Evolutionary conservation across 2,888 invertebrate species (phyloP).

Genomic region (Lomographa bimaculata): DNA sequence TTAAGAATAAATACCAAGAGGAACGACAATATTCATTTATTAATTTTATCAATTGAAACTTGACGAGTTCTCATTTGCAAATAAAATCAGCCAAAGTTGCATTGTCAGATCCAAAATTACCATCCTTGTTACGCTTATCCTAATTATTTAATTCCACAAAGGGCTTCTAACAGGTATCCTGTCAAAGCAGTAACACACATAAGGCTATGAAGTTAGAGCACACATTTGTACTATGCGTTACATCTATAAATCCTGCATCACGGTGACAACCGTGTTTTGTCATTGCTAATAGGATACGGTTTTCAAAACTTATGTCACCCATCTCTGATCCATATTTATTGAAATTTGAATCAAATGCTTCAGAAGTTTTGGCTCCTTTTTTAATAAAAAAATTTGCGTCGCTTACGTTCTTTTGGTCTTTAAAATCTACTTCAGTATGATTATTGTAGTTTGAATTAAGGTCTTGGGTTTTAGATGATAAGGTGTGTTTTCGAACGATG

Average conservation of each 20-base stretch:
- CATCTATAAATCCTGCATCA: constrained; percentile 69
- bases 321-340: constrained; percentile 16
- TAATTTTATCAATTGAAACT: constrained; percentile 12
- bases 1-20: too few relatives aligned
- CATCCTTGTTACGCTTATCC: constrained; percentile 59
- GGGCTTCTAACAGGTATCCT: constrained; percentile 24
- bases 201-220: too few relatives aligned
- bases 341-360: constrained; percentile 17
- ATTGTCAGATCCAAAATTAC: constrained; percentile 27
- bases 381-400: background rate
- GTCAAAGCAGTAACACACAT: too few relatives aligned
- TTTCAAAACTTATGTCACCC: constrained; percentile 61
- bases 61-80: constrained; percentile 31
- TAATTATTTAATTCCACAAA: constrained; percentile 61
- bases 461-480: background rate
- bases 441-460: constrained; percentile 1
- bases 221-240: too few relatives aligned
- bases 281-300: constrained; percentile 70
- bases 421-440: constrained; percentile 7
- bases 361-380: constrained; percentile 28
- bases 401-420: too few relatives aligned
- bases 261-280: constrained; percentile 76
- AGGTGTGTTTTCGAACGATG: constrained; percentile 5
- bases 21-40: too few relatives aligned
- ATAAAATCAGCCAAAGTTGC: constrained; percentile 26